Conservation (phyloP, 2,888 invertebrate species). For the Silvanus unidentatus region DNA sequence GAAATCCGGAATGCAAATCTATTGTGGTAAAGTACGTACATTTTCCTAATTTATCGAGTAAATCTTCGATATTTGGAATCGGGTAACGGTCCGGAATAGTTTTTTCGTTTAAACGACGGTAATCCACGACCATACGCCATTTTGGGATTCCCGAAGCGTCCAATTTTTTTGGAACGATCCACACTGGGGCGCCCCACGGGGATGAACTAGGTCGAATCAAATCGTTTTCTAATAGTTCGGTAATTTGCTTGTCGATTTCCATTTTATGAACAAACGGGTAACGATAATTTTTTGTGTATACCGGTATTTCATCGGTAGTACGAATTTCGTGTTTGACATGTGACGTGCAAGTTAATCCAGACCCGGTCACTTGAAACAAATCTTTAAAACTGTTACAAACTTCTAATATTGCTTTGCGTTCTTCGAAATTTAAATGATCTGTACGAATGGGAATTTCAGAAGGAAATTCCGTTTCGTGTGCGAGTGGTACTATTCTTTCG, state of each 20-base stretch:
- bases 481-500: neutral
- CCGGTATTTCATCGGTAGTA: constrained; percentile 1
- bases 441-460: constrained; percentile 12
- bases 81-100: constrained; percentile 7
- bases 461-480: neutral
- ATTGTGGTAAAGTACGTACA: neutral
- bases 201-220: constrained; percentile 4
- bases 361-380: neutral
- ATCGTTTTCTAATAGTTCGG: neutral
- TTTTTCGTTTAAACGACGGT: constrained; percentile 6
- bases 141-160: constrained; percentile 2
- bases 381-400: constrained; percentile 1
- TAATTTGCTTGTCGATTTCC: constrained; percentile 6
- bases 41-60: constrained; percentile 4
- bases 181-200: constrained; percentile 4
- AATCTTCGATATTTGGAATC: constrained; percentile 5
- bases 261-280: constrained; percentile 5
- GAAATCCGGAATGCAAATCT: neutral
- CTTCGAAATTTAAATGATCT: constrained; percentile 3
- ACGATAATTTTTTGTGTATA: constrained; percentile 3
- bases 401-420: neutral
- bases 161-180: constrained; percentile 7
- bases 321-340: neutral
- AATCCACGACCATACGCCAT: constrained; percentile 9
- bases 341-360: neutral